These are phyloP conservation scores for Oscheius sp. DNA, from an alignment of 2,888 invertebrate species.

Conservation along the genomic window DNA sequence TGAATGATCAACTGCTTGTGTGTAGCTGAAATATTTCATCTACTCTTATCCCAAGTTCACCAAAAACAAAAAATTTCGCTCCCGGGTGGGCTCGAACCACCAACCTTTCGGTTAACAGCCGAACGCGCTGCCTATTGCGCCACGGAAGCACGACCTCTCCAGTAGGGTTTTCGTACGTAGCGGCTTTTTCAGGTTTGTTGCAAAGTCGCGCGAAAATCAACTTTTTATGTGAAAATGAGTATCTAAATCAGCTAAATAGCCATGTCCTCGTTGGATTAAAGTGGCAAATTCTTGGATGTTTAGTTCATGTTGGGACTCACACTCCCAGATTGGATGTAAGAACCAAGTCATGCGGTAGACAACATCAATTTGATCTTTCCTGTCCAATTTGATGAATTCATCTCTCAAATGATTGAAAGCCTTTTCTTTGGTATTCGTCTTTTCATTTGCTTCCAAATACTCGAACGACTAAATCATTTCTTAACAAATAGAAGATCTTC, in stretches of 20 bases:
- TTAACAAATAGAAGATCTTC: not conserved
- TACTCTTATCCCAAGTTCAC: no score
- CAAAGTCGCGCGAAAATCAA: no score
- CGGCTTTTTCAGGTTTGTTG: no score
- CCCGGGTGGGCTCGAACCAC: conserved; percentile 75
- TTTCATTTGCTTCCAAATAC: not conserved
- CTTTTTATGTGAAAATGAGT: no score
- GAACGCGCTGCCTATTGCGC: conserved; percentile 67
- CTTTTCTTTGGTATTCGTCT: not conserved
- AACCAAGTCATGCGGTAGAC: conserved; percentile 9
- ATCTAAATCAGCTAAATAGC: no score
- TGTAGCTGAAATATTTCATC: no score
- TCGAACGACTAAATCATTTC: not conserved
- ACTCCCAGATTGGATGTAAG: not conserved
- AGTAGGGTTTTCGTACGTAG: no score
- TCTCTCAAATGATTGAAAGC: not conserved
- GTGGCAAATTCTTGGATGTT: no score
- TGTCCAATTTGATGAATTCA: not conserved
- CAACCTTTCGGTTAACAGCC: conserved; percentile 71
- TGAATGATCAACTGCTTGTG: no score
- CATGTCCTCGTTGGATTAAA: no score
- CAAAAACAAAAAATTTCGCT: conserved; percentile 71
- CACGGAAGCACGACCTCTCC: conserved; percentile 53
- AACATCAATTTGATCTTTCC: not conserved
- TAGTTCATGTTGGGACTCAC: no score